phyloP scores from a whole-genome alignment of 1,140 invertebrate species.

The Euwallacea similis region DNA sequence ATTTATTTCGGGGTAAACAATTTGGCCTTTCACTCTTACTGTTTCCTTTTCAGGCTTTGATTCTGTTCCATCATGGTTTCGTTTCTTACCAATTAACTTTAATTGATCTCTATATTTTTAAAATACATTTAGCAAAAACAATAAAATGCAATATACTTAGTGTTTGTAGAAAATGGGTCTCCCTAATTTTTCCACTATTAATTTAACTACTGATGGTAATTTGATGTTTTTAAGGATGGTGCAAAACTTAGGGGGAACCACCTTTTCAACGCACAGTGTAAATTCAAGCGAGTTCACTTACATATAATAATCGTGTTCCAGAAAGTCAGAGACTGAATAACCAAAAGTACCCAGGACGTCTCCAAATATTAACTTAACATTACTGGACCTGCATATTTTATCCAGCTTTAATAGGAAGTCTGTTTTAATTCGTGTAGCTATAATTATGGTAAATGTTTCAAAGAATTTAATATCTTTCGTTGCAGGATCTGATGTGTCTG shows the following conservation, averaged over 20 bases:
- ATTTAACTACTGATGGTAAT: no score
- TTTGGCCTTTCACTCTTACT: conserved; percentile 45
- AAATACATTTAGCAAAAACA: no score
- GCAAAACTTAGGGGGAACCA: not conserved
- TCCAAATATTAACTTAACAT: conserved; percentile 85
- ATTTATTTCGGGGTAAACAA: conserved; percentile 47
- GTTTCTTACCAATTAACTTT: conserved; percentile 44
- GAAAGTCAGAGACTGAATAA: conserved; percentile 87
- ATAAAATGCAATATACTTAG: no score
- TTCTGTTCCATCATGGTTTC: conserved; percentile 41
- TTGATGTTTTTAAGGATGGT: no score
- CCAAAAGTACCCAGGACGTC: conserved; percentile 95
- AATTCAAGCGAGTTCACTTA: conserved; percentile 55
- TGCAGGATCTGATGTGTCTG: conserved; percentile 66
- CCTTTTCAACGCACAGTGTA: not conserved
- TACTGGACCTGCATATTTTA: conserved; percentile 73
- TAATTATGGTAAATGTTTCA: conserved; percentile 80
- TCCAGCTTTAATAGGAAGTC: conserved; percentile 76
- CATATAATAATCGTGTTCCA: conserved; percentile 84
- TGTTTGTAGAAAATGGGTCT: no score
- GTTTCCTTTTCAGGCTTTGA: conserved; percentile 42
- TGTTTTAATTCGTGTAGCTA: conserved; percentile 73
- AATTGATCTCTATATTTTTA: conserved; percentile 45
- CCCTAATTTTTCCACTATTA: not conserved
- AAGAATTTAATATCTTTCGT: conserved; percentile 75